Conservation (phyloP, 1,140 invertebrate species). For the Lepidurus apus region DNA sequence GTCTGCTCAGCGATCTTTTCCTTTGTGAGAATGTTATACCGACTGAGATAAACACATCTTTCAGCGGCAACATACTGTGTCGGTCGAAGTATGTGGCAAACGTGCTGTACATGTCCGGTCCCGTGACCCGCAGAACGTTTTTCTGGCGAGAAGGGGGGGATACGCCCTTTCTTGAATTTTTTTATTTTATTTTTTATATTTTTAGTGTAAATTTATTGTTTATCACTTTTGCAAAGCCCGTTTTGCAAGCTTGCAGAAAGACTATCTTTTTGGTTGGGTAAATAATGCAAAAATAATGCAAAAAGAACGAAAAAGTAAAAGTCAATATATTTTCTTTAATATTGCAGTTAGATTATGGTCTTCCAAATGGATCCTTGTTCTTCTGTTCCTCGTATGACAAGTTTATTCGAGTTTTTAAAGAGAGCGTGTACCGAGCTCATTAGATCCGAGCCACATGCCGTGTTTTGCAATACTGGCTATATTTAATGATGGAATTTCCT, state of each 20-base stretch:
- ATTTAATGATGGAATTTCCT: background rate
- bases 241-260: no score
- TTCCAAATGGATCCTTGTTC: background rate
- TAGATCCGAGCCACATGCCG: background rate
- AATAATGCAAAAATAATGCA: no score
- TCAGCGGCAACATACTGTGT: constrained; percentile 18
- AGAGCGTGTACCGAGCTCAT: constrained; percentile 1
- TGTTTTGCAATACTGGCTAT: background rate
- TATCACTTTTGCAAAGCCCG: no score
- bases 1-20: constrained; percentile 16
- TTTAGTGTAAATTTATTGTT: no score
- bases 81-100: background rate
- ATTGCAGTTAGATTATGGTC: no score
- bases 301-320: no score
- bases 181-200: no score
- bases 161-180: background rate
- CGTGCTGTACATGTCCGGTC: constrained; percentile 4
- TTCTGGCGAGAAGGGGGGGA: background rate
- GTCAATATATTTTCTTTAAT: no score
- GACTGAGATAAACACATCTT: constrained; percentile 19
- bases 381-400: background rate
- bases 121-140: constrained; percentile 8
- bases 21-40: constrained; percentile 17
- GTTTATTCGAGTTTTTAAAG: background rate
- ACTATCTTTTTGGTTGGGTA: no score